A percentile compares a stretch with the other conserved stretches of the same genome.
phyloP scores from a whole-genome alignment of 2,888 invertebrate species.

The Luffia ferchaultella region DNA sequence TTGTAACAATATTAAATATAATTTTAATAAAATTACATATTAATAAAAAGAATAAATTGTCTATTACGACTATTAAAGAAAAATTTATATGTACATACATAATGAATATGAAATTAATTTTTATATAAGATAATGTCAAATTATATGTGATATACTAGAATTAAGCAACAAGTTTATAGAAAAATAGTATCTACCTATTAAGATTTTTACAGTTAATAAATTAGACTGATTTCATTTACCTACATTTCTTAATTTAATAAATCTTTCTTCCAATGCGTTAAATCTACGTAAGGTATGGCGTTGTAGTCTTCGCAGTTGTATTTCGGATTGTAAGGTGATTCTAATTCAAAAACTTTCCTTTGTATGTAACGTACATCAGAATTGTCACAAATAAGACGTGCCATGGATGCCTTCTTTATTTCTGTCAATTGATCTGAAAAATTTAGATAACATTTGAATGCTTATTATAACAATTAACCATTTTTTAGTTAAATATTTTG shows the following conservation, averaged over 20 bases:
- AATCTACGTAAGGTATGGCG: slow-evolving; percentile 48
- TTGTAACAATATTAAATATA: too few species aligned
- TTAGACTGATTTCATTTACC: background rate
- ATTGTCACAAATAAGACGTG: slow-evolving; percentile 84
- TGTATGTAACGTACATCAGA: slow-evolving; percentile 76
- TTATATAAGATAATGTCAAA: too few species aligned
- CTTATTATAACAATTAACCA: background rate
- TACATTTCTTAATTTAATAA: slow-evolving; percentile 27
- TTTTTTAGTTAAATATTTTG: too few species aligned
- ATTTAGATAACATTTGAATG: slow-evolving; percentile 1
- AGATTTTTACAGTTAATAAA: background rate
- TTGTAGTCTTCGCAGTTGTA: slow-evolving; percentile 39
- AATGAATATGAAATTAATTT: too few species aligned
- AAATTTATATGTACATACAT: too few species aligned
- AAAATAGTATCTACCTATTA: too few species aligned
- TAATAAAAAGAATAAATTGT: too few species aligned
- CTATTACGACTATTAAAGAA: too few species aligned
- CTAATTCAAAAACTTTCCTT: slow-evolving; percentile 70
- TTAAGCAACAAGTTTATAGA: too few species aligned
- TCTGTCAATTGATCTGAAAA: slow-evolving; percentile 74
- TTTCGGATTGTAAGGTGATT: slow-evolving; percentile 56
- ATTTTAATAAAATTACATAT: too few species aligned
- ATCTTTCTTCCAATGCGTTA: slow-evolving; percentile 53
- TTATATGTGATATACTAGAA: too few species aligned
- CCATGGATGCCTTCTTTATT: slow-evolving; percentile 79